phyloP scores from a whole-genome alignment of 2,888 invertebrate species.

The Trichacis sp. region DNA sequence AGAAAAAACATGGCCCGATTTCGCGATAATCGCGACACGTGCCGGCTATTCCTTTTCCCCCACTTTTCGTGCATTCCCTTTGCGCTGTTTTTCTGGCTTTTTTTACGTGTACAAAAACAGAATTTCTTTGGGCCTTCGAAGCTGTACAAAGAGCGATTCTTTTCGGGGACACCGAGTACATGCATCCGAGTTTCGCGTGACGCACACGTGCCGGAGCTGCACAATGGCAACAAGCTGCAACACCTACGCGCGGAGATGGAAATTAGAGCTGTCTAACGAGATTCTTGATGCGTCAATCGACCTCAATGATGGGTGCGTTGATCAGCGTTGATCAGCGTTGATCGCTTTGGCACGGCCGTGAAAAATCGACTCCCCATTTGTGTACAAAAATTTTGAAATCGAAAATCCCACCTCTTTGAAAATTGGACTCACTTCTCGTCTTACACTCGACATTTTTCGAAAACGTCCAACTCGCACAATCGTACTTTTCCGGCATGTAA shows the following conservation, averaged over 20 bases:
- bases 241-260: conserved; percentile 32
- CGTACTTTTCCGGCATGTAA: conserved; percentile 46
- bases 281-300: conserved; percentile 53
- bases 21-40: too few relatives aligned
- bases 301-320: conserved; percentile 52
- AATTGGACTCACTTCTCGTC: conserved; percentile 37
- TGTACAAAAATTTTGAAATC: too few relatives aligned
- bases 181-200: conserved; percentile 11
- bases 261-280: conserved; percentile 41
- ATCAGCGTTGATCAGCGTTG: neutral
- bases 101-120: too few relatives aligned
- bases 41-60: too few relatives aligned
- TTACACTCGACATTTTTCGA: conserved; percentile 25
- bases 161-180: conserved; percentile 6
- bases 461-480: conserved; percentile 39
- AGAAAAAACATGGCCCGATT: conserved; percentile 31
- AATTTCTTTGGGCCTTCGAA: too few relatives aligned
- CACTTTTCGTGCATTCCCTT: too few relatives aligned
- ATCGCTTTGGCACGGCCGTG: conserved; percentile 21
- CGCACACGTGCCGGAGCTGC: conserved; percentile 15
- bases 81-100: too few relatives aligned
- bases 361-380: too few relatives aligned
- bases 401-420: too few relatives aligned
- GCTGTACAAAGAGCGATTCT: neutral
- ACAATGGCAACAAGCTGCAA: too few relatives aligned